phyloP scores from a whole-genome alignment of 2,888 invertebrate genomes.

The Nomada ruficornis region DNA sequence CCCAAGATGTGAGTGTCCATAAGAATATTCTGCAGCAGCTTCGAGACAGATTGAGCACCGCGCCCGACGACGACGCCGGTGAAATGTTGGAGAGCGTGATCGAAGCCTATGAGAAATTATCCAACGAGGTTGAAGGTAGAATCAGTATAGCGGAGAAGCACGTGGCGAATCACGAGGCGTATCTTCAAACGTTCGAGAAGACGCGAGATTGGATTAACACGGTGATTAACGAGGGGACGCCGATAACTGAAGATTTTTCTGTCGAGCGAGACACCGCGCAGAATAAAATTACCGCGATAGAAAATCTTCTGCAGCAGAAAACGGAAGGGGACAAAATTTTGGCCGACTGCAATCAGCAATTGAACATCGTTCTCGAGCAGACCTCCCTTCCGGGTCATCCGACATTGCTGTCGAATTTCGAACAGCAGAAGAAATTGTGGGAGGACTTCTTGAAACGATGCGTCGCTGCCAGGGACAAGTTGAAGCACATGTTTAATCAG shows the following conservation, averaged over 20 bases:
- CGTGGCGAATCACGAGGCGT: constrained; percentile 93
- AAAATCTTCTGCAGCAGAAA: constrained; percentile 90
- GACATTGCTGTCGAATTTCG: constrained; percentile 89
- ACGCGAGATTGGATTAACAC: constrained; percentile 93
- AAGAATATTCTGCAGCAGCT: constrained; percentile 93
- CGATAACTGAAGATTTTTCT: constrained; percentile 90
- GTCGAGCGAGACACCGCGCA: constrained; percentile 92
- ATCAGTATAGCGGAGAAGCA: constrained; percentile 89
- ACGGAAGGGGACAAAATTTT: constrained; percentile 90
- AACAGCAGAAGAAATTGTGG: constrained; percentile 91
- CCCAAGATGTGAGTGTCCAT: constrained; percentile 94
- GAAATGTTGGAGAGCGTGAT: constrained; percentile 90
- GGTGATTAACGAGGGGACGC: constrained; percentile 90
- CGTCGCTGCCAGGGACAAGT: constrained; percentile 88
- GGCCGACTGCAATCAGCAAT: constrained; percentile 88
- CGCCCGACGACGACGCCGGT: constrained; percentile 92
- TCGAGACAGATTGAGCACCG: constrained; percentile 91
- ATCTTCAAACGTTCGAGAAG: constrained; percentile 92
- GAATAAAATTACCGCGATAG: constrained; percentile 90
- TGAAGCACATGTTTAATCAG: constrained; percentile 91
- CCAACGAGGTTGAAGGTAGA: constrained; percentile 88
- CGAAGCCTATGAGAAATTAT: constrained; percentile 89
- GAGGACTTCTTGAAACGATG: constrained; percentile 90
- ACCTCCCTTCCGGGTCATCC: constrained; percentile 90
- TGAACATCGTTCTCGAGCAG: constrained; percentile 90